Percentiles rank a stretch among this genome's conserved stretches.
Conservation (phyloP, 2,888 invertebrate genomes). For the Embidobia sp. region DNA sequence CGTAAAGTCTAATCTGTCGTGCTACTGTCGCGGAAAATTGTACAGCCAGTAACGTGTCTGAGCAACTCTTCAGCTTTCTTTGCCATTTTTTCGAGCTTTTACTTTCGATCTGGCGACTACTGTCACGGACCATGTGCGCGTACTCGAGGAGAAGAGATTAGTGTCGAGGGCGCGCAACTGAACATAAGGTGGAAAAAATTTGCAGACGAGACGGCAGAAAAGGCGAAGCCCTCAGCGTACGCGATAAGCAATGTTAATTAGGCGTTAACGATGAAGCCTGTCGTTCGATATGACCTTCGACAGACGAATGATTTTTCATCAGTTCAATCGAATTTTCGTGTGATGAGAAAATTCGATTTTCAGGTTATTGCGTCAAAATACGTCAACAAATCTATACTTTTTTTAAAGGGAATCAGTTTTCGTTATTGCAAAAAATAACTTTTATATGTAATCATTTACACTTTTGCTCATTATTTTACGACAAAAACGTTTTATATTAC, state of each 20-base stretch:
- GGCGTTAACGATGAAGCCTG: conserved; percentile 32
- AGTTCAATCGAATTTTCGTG: too few relatives aligned
- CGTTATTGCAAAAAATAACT: too few relatives aligned
- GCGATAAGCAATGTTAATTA: conserved; percentile 57
- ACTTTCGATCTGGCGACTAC: not conserved
- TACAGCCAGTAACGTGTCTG: not conserved
- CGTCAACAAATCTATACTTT: too few relatives aligned
- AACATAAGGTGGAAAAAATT: conserved; percentile 23
- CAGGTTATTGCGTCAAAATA: too few relatives aligned
- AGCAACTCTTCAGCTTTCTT: conserved; percentile 5
- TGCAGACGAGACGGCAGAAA: conserved; percentile 15
- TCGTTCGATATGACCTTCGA: not conserved
- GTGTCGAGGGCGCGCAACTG: conserved; percentile 15
- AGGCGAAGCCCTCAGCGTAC: conserved; percentile 37
- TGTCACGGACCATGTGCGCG: conserved; percentile 10
- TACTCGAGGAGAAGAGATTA: conserved; percentile 42
- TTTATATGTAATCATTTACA: too few relatives aligned
- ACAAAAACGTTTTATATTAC: too few relatives aligned
- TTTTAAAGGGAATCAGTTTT: too few relatives aligned
- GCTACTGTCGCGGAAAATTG: not conserved
- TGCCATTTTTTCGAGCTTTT: conserved; percentile 6
- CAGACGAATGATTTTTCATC: not conserved
- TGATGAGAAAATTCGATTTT: too few relatives aligned
- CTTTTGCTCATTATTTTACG: too few relatives aligned
- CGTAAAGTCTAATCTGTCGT: conserved; percentile 17